Evolutionary conservation across 2,797 vertebrate species (phyloP), one percentile per base, ranked within the genome.

Genomic region (Acridotheres tristis): DNA sequence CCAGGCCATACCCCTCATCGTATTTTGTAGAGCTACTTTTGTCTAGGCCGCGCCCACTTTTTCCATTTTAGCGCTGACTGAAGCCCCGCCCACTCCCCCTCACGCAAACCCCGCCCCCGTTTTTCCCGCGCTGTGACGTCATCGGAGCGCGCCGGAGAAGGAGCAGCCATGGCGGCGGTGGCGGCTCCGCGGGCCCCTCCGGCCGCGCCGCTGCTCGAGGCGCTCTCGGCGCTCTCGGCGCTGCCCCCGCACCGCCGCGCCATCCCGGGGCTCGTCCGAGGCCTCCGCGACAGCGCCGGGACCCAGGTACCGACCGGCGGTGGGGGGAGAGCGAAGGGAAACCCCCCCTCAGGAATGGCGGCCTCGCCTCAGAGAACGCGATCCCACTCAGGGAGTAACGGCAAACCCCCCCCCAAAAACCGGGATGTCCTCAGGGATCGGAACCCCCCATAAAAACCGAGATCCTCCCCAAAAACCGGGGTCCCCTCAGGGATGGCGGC

Each of bases 21-120:
- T 29, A 9, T 21, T 27, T 16, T 12, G 8, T 3, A 11, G 3
- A n/a, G 1, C 13, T 2, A 4, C 13, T 34, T 9, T 9, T 5
- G 4, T 22, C 29, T 30, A 55, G 9, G 20, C 54, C 20, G 5
- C 54, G 21, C 21, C 13, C 7, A 5, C 23, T n/a, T 10, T 15
- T 19, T 30, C 11, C 17, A 30, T 30, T 53, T 19, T 10, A 7
- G 51, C 51, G 10, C 27, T 16, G 6, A 6, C 8, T 14, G 16
- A 27, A 10, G 25, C 65, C 10, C 14, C 66, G 47, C 48, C 47
- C 34, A 10, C 20, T 7, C 3, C 16, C 42, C 43, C 43, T 66
- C 43, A 16, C 48, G 48, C 14, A 5, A 8, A 7, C 20, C 26
- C 66, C 66, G 48, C 72, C 72, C 20, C 34, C 2, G 1, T 9